Conservation (phyloP, 2,797 vertebrate species). For the Mallotus villosus region DNA sequence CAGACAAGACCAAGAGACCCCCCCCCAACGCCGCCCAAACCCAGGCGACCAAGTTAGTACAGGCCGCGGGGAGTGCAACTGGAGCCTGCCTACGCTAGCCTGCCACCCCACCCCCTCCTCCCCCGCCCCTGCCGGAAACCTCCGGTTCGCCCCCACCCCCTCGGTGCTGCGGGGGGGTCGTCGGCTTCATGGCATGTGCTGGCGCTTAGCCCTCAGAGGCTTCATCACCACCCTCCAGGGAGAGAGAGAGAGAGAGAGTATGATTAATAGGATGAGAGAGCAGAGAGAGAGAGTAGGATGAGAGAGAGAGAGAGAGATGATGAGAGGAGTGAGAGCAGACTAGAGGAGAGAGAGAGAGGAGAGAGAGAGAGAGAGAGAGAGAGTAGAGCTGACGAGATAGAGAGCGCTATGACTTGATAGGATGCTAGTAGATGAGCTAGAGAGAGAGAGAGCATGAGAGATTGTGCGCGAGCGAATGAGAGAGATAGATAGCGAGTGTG, state of each 20-base stretch:
- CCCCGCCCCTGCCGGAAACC: constrained; percentile 10
- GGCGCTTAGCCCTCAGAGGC: constrained; percentile 54
- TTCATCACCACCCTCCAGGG: constrained; percentile 34
- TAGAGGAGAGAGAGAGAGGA: constrained; percentile 24
- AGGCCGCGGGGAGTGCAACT: constrained; percentile 56
- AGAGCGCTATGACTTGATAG: no score
- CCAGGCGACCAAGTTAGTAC: constrained; percentile 88
- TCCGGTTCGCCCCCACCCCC: constrained; percentile 25
- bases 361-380: constrained; percentile 6
- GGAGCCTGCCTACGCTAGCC: constrained; percentile 64
- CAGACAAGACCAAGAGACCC: constrained; percentile 78
- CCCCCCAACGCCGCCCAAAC: constrained; percentile 84
- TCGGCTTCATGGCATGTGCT: constrained; percentile 73
- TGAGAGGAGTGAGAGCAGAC: no score
- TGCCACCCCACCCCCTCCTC: constrained; percentile 30
- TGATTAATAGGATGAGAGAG: constrained; percentile 1
- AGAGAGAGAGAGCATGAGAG: constrained; percentile 6
- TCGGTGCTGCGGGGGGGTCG: neutral
- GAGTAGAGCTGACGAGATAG: no score
- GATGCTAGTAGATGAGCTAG: constrained; percentile 19
- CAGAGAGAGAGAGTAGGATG: constrained; percentile 1
- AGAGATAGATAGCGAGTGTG: neutral
- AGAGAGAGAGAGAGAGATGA: constrained; percentile 1
- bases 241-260: constrained; percentile 34
- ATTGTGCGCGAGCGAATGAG: constrained; percentile 13